Base-by-base conservation (phyloP, 2,797 vertebrate species). In the Acanthiza pusilla region DNA sequence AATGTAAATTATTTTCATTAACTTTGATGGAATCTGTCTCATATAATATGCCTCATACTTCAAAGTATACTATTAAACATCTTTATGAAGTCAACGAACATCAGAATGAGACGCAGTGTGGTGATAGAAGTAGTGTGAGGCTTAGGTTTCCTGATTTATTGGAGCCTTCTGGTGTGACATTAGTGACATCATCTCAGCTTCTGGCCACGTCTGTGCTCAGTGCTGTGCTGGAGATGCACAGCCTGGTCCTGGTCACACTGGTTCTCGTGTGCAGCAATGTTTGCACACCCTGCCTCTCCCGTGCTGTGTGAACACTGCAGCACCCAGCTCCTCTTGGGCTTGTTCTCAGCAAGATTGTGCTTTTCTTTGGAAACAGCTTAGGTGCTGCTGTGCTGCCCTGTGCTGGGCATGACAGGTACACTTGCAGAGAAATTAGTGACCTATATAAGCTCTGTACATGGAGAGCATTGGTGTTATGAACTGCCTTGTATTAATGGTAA, bases 1-100 rank as follows among this genome's bases (percentile, higher is more conserved):
- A 88, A 78, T 16, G 72, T 76, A 94, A 85, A 93, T 94, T 82
- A 68, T 83, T 94, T 89, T 85, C 66, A 82, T 77, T 94, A 93
- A 66, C 51, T 76, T 83, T 73, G 29, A 25, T 76, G 72, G 95
- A 86, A 85, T 87, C 61, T 70, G 11, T 74, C 66, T 94, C 45
- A 23, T 2, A 22, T 77, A 70, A 53, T 50, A 67, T 32, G 57
- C 54, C 50, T 94, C 43, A 22, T 72, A 48, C 63, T 90, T 88
- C 38, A n/a, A 74, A 89, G 38, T 36, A 26, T 26, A 32, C 40
- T 87, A 16, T 63, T 84, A 65, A 89, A 32, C 42, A 45, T 43
- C 43, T 90, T 77, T 54, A 73, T 68, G 50, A 90, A 94, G 62
- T 66, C 48, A 78, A 20, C 71, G 48, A 84, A 51, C 30, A n/a